Conservation (phyloP, 2,113 vertebrate genomes). For the Indri indri region DNA sequence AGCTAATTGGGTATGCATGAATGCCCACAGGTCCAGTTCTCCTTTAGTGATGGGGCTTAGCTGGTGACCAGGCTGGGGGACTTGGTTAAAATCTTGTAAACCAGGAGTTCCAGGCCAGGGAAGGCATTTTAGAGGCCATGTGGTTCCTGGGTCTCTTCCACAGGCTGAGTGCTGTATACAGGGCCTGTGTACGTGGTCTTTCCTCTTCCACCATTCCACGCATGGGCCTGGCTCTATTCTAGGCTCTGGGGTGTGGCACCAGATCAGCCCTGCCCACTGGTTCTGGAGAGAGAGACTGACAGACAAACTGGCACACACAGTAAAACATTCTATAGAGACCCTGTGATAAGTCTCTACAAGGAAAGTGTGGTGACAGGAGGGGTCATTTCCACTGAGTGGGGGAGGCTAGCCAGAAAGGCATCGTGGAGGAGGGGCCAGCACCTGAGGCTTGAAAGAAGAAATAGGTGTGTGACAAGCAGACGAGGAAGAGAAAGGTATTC, state of each 20-base stretch:
- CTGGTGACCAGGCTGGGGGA: not conserved
- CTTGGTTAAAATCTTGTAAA: conserved; percentile 12
- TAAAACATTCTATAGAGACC: not conserved
- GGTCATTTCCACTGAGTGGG: not conserved
- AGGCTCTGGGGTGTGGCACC: not conserved
- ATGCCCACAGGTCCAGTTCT: not conserved
- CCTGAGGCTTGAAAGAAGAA: not conserved
- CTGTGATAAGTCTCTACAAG: not conserved
- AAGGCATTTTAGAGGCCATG: not conserved
- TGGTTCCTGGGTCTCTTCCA: not conserved
- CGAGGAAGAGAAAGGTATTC: not conserved
- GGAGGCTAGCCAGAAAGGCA: not conserved
- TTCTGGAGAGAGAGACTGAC: not conserved
- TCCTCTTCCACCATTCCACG: not conserved
- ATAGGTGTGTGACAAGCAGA: not conserved
- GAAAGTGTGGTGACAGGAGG: not conserved
- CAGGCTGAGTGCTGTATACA: not conserved
- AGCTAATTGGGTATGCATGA: not conserved
- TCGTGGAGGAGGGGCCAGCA: not conserved
- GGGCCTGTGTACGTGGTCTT: not conserved
- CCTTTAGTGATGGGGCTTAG: not conserved
- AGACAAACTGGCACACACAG: not conserved
- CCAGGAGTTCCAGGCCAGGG: not conserved
- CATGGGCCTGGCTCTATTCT: not conserved
- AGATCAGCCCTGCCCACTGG: not conserved